Evolutionary conservation across 2,797 vertebrate species (phyloP).

Genomic region (Pangasius krempfi): DNA sequence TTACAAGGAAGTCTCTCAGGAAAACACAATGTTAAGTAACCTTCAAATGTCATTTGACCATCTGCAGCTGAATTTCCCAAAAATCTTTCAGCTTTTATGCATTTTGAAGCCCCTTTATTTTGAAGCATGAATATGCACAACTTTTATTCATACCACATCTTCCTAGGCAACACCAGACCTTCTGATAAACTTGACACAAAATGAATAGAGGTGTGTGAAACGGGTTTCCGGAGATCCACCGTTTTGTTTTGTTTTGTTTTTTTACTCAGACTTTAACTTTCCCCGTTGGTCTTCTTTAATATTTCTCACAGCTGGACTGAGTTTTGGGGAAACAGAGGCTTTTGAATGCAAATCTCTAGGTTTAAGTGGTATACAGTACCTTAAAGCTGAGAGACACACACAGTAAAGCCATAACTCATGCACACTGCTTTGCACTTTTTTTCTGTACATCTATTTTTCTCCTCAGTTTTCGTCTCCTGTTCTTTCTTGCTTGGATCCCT

Average conservation of each 20-base stretch:
- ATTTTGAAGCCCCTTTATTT: too few relatives aligned
- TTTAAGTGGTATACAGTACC: constrained; percentile 76
- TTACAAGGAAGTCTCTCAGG: background rate
- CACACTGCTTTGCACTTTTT: background rate
- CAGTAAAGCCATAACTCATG: background rate
- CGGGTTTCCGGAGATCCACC: background rate
- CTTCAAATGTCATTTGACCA: background rate
- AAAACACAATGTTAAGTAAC: background rate
- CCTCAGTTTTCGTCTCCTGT: background rate
- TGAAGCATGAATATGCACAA: background rate
- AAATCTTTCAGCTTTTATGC: background rate
- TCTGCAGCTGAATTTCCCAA: background rate
- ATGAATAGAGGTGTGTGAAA: background rate
- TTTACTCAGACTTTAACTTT: background rate
- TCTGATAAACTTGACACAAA: background rate
- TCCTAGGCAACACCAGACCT: background rate
- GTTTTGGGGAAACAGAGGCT: constrained; percentile 66
- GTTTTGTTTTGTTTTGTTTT: constrained; percentile 52
- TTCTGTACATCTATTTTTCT: background rate
- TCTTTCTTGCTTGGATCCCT: background rate
- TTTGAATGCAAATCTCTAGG: constrained; percentile 79
- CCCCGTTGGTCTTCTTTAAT: constrained; percentile 65
- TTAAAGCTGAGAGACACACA: constrained; percentile 2
- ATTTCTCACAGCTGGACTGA: constrained; percentile 68
- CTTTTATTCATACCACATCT: background rate